Base-by-base conservation (phyloP, 2,888 invertebrate species). In the Harpalus rubripes region DNA sequence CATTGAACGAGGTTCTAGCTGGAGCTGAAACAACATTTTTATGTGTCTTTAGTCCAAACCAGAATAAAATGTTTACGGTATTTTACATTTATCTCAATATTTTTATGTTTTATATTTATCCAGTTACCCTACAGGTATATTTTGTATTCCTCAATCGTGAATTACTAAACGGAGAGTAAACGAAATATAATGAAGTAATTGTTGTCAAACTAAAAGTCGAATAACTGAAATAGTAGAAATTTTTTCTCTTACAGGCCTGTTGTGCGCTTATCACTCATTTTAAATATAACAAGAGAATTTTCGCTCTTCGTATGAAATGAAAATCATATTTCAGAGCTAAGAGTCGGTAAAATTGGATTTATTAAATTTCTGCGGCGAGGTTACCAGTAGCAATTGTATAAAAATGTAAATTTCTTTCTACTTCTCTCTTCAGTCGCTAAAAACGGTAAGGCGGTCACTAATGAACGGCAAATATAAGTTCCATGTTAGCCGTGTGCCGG, bases 391-490 rank as follows among this genome's bases (percentile, higher is more conserved):
- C 80, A 85, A 85, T 85, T 85, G 85, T 80, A 85, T 85, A 85
- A 85, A 85, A 85, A 85, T 85, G 85, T 85, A 85, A 85, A 85
- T 85, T 85, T 85, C 85, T 80, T 68, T 85, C 68, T 78, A 79
- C 84, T 84, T 84, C 78, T 84, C 72, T 68, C 56, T 65, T 65
- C 78, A 61, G 59, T 85, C 85, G 79, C 59, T 85, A 59, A 78
- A 63, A 61, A 41, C 76, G 65, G 16, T 15, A 65, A 44, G 52
- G 52, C 74, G 39, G 78, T 63, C 76, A 41, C 80, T 85, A 85
- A 85, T 85, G 80, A 85, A 85, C 85, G 59, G 85, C 85, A 85
- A 85, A 85, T 85, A 85, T 85, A 85, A 85, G 85, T 85, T 80
- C 39, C 80, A 52, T 12, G 44, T 52, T 52, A 52, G 44, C 44